phyloP scores from a whole-genome alignment of 1,140 invertebrate genomes.

The Dreissena polymorpha region DNA sequence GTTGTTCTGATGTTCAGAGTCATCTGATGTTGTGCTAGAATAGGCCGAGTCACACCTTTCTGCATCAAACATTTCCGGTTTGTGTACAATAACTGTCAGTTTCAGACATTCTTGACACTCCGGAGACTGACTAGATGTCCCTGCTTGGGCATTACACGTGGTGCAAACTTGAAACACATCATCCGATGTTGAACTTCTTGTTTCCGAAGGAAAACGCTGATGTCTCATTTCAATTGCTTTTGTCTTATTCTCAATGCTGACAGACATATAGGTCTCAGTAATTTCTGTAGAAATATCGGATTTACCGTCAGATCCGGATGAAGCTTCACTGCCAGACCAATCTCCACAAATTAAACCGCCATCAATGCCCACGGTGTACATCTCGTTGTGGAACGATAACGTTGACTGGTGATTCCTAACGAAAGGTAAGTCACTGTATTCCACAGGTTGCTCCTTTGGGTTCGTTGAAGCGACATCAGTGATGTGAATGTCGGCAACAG shows the following conservation, averaged over 20 bases:
- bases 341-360: not conserved
- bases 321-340: not conserved
- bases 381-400: slow-evolving; percentile 24
- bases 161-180: slow-evolving; percentile 39
- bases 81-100: slow-evolving; percentile 3
- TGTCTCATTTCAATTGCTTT: too few species aligned
- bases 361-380: slow-evolving; percentile 17
- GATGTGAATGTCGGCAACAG: not conserved
- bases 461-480: not conserved
- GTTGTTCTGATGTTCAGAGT: slow-evolving; percentile 21
- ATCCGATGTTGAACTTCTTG: slow-evolving; percentile 32
- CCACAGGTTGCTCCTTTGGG: not conserved
- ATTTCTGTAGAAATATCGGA: too few species aligned
- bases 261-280: too few species aligned
- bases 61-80: slow-evolving; percentile 27
- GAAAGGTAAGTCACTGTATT: not conserved
- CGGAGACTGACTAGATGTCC: too few species aligned
- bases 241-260: too few species aligned
- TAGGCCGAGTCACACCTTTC: slow-evolving; percentile 45
- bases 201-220: not conserved
- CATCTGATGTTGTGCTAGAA: slow-evolving; percentile 46
- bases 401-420: not conserved
- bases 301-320: not conserved
- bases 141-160: not conserved
- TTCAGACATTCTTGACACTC: slow-evolving; percentile 24